Evolutionary conservation across 2,113 vertebrate species (phyloP), one percentile per base, ranked within the genome.

Genomic region (Dolichotis patagonum): DNA sequence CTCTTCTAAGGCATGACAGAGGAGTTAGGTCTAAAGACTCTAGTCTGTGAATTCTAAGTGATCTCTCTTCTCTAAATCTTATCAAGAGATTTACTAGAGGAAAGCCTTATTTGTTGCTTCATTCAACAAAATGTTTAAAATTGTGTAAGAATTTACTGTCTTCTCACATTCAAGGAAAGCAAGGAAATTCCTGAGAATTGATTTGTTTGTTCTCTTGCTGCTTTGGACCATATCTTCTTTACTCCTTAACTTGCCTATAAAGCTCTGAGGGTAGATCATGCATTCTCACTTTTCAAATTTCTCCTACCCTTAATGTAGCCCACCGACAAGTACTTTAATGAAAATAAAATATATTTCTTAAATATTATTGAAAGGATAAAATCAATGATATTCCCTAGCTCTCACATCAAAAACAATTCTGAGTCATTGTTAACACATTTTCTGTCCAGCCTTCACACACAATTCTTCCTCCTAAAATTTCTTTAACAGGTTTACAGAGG

Each of bases 401-500:
- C 92, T 60, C 35, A 2, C 20, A 0, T 54, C 60, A 90, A 49
- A 95, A 49, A 26, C 41, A 7, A 5, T 86, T 96, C 26, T 67
- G 58, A 80, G 54, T 30, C 75, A 85, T 1, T 95, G 30, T 52
- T 93, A 91, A 46, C 81, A 78, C 3, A 67, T 89, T 95, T 88
- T 77, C 62, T 77, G 8, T 46, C 43, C 52, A 65, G 0, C 41
- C 85, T 90, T 88, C 0, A 63, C 26, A 81, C 14, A 0, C 3
- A 41, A 2, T 41, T 93, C 16, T 85, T 95, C 1, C 65, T 94
- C 65, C 43, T 41, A 49, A 54, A 89, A 24, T 67, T 84, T 94
- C 32, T 7, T 6, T 78, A 17, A 11, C 98, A 99, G 99, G 98
- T 99, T 77, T 99, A 99, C 96, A 99, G 98, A 99, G 99, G 99